Evolutionary conservation across 2,888 invertebrate genomes (phyloP).

Genomic region (Oxytorus armatus): DNA sequence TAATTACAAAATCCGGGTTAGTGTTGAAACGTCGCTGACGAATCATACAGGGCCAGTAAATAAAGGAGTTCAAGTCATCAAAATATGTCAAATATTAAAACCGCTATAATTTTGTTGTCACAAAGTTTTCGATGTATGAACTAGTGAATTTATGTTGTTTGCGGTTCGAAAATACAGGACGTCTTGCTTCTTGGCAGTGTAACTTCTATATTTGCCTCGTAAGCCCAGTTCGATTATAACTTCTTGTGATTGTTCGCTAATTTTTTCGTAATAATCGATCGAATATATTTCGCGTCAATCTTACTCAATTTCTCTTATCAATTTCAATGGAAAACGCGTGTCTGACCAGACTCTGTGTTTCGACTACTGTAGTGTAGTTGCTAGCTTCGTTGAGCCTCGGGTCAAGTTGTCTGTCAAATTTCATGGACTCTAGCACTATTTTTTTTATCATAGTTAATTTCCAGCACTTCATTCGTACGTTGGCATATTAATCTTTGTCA

Average conservation of each 20-base stretch:
- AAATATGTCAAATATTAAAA: no score
- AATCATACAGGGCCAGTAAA: no score
- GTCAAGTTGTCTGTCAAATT: background rate
- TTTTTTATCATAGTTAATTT: background rate
- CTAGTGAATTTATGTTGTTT: no score
- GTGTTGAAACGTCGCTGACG: no score
- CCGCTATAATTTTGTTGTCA: no score
- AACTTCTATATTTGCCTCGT: no score
- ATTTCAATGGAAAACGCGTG: background rate
- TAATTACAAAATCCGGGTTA: no score
- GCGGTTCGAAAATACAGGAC: no score
- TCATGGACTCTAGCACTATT: background rate
- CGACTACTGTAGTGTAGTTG: slow-evolving; percentile 22
- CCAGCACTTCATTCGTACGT: background rate
- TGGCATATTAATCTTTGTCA: background rate
- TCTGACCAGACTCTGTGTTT: slow-evolving; percentile 8
- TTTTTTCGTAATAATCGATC: background rate
- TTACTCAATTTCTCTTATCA: background rate
- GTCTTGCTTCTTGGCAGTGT: no score
- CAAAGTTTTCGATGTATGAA: no score
- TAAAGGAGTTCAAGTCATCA: no score
- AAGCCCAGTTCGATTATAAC: no score
- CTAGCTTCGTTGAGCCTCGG: background rate
- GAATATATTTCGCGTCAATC: background rate
- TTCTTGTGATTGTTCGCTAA: background rate